phyloP scores from a whole-genome alignment of 2,888 invertebrate species.

The Platycheirus rosarum region DNA sequence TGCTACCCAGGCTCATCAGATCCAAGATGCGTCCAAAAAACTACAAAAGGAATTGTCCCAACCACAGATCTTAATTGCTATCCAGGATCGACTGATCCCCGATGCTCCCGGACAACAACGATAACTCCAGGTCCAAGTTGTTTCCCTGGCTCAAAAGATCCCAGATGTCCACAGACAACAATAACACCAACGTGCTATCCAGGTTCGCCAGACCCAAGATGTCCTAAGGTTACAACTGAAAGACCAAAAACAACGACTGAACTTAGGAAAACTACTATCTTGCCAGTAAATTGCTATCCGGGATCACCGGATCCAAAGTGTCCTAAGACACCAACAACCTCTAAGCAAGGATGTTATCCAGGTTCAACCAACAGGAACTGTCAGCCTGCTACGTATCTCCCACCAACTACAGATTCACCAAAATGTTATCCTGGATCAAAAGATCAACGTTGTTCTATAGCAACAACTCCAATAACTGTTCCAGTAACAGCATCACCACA shows the following conservation, averaged over 20 bases:
- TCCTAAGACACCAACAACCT: background rate
- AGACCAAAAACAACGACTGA: too few relatives aligned
- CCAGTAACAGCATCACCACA: background rate
- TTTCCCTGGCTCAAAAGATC: slow-evolving; percentile 78
- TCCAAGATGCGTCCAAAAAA: slow-evolving; percentile 63
- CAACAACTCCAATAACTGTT: background rate
- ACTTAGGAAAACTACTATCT: background rate
- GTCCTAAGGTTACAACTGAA: background rate
- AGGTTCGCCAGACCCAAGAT: slow-evolving; percentile 74
- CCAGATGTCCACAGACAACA: slow-evolving; percentile 70
- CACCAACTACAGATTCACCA: background rate
- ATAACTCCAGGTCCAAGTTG: slow-evolving; percentile 48
- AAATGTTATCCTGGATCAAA: background rate
- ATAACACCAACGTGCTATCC: slow-evolving; percentile 77
- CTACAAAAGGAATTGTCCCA: too few relatives aligned
- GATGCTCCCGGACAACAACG: too few relatives aligned
- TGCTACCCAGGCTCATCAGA: slow-evolving; percentile 79
- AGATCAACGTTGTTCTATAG: background rate
- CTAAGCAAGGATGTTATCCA: too few relatives aligned
- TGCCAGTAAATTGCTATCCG: slow-evolving; percentile 73
- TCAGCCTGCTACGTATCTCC: background rate
- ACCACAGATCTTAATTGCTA: too few relatives aligned
- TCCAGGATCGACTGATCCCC: too few relatives aligned
- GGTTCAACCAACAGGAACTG: too few relatives aligned
- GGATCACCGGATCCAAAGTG: slow-evolving; percentile 46